Evolutionary conservation across 2,888 invertebrate genomes (phyloP), one percentile per base, ranked within the genome.

Genomic region (Ashinkailepas kermadecensis): DNA sequence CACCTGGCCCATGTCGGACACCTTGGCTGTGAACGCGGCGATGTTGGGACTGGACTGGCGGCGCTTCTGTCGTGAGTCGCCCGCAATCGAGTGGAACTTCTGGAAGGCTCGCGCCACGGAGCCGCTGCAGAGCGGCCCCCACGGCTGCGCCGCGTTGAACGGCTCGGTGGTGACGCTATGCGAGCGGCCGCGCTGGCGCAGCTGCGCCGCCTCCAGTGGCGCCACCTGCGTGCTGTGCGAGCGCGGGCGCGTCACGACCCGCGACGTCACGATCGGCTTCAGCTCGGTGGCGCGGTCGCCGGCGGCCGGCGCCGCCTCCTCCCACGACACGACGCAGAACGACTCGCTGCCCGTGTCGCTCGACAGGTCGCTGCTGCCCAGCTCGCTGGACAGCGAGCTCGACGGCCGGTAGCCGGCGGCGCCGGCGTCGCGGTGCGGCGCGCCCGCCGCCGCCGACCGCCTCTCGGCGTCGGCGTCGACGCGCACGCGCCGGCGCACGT

Each of bases 61-160:
- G 8, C 70, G 70, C 39, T 70, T 70, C 70, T 59, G 59, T 15
- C 65, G 65, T 8, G n/a, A 23, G 39, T 80, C 82, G 1, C 83
- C 83, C 15, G 81, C 82, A 82, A 86, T 87, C 11, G 86, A 86
- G 62, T 85, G 86, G 81, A 89, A 88, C 84, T 87, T 88, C 83
- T 88, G 88, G 87, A 89, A 88, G 4, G 88, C 88, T 23, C 88
- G 85, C 13, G 87, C 88, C 82, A 89, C 88, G 11, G 88, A 88
- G 0, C 89, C 89, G 0, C 88, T 88, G 84, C 89, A 88, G 8
- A 89, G 86, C 83, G 82, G 87, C 86, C 18, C 88, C 88, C 88
- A 88, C 86, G 80, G 85, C 70, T 84, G 84, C 15, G 84, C 84
- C 57, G 80, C 70, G 78, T 80, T 79, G n/a, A 74, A 39, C 21